Evolutionary conservation across 1,140 invertebrate species (phyloP).

Genomic region (Centruroides vittatus): DNA sequence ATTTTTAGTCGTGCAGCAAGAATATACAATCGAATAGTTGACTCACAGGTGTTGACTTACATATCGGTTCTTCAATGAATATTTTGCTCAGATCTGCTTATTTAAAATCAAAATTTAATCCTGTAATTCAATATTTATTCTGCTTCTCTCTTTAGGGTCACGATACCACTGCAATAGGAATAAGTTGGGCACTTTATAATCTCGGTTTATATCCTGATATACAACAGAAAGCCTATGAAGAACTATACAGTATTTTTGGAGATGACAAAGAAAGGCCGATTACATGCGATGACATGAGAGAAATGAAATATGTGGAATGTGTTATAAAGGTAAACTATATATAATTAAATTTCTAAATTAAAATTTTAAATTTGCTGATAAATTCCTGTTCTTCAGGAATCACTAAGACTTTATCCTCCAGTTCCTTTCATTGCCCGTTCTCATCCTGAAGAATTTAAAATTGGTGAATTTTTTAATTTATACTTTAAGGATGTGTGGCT

Average conservation of each 20-base stretch:
- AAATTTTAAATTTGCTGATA: conserved; percentile 20
- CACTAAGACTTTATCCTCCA: conserved; percentile 35
- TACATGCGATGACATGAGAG: conserved; percentile 44
- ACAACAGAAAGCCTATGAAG: conserved; percentile 57
- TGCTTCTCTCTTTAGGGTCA: conserved; percentile 13
- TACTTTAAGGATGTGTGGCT: too few relatives aligned
- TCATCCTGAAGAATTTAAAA: conserved; percentile 22
- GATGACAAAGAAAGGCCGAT: conserved; percentile 20
- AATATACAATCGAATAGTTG: too few relatives aligned
- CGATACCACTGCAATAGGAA: conserved; percentile 23
- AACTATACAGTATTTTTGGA: conserved; percentile 46
- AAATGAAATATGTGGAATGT: conserved; percentile 52
- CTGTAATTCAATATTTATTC: too few relatives aligned
- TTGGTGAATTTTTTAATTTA: too few relatives aligned
- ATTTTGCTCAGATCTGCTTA: too few relatives aligned
- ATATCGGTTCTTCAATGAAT: too few relatives aligned
- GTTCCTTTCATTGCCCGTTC: conserved; percentile 32
- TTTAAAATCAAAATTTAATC: too few relatives aligned
- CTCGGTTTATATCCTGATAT: conserved; percentile 57
- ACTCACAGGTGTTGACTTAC: too few relatives aligned
- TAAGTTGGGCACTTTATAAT: conserved; percentile 47
- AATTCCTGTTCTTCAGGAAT: conserved; percentile 25
- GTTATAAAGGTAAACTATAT: conserved; percentile 51
- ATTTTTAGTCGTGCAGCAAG: too few relatives aligned
- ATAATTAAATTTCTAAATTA: conserved; percentile 16